Evolutionary conservation across 2,888 invertebrate species (phyloP), one percentile per base, ranked within the genome.

Genomic region (Caenorhabditis wallacei): DNA sequence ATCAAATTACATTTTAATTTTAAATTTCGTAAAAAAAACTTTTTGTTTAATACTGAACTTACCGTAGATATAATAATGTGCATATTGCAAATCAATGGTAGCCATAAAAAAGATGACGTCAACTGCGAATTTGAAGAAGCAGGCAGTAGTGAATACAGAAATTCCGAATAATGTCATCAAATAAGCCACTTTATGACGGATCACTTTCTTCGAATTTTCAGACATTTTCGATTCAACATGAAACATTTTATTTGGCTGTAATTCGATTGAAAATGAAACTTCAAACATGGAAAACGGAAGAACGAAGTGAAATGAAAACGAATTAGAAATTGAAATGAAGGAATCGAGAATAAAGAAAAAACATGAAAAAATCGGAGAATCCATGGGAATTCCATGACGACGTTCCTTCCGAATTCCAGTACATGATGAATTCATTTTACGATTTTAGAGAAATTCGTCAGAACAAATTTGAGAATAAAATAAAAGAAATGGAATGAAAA

Each of bases 31-130:
- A 24, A 24, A 24, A 13, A 16, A 10, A 13, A 7, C 13, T 40
- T 2, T 11, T 30, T 48, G 10, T 24, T 16, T 1, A 13, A 66
- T 20, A 5, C 40, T 16, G 16, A 53, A 24, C 51, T 18, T n/a
- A 72, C 72, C 72, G n/a, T 72, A 72, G 22, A 72, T 53, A 18
- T 72, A 72, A 51, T 51, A 53, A 26, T 72, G 53, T n/a, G 61
- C 72, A 37, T 63, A 48, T 13, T 13, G 26, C 37, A 53, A 20
- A 18, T 72, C 61, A 5, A 51, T 5, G 7, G 40, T 61, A 1
- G 72, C 61, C 51, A 72, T 18, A 20, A 61, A 53, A 5, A 61
- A 63, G n/a, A 72, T 16, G 53, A 72, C 40, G n/a, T 72, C 72
- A 7, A 63, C 61, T 16, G 61, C 57, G 20, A 72, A 63, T 24